Evolutionary conservation across 1,140 invertebrate genomes (phyloP).

Genomic region (Gryon sp.): DNA sequence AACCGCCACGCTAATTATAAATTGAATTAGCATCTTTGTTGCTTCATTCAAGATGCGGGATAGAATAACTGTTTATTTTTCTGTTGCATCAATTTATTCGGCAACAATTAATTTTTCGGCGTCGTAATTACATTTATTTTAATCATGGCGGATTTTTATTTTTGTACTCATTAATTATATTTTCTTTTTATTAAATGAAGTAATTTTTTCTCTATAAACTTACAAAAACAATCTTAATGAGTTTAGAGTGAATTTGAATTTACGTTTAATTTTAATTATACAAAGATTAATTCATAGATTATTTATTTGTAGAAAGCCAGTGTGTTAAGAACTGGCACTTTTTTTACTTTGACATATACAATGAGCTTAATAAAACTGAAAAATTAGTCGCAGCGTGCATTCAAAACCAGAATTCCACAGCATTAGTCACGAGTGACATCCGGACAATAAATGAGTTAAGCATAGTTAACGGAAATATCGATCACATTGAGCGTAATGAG

Average conservation of each 20-base stretch:
- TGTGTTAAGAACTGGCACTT: no score
- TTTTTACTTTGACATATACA: no score
- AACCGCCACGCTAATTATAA: conserved; percentile 26
- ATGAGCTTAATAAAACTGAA: conserved; percentile 26
- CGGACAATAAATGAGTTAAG: conserved; percentile 44
- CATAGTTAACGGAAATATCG: conserved; percentile 56
- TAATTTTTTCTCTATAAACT: no score
- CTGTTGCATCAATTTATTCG: conserved; percentile 13
- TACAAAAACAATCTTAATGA: conserved; percentile 5
- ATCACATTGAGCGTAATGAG: conserved; percentile 58
- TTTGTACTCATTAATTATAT: conserved; percentile 17
- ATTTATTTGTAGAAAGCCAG: no score
- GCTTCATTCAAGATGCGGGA: conserved; percentile 11
- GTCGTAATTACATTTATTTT: conserved; percentile 37
- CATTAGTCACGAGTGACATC: conserved; percentile 51
- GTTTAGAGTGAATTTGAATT: neutral
- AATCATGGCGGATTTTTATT: conserved; percentile 1
- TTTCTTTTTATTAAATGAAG: no score
- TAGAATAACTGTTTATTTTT: conserved; percentile 42
- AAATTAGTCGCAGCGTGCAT: conserved; percentile 47
- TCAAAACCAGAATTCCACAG: conserved; percentile 25
- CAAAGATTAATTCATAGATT: no score
- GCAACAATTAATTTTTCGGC: conserved; percentile 30
- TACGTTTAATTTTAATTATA: no score
- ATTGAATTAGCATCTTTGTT: conserved; percentile 54